Evolutionary conservation across 2,888 invertebrate genomes (phyloP).

Genomic region (Neria commutata): DNA sequence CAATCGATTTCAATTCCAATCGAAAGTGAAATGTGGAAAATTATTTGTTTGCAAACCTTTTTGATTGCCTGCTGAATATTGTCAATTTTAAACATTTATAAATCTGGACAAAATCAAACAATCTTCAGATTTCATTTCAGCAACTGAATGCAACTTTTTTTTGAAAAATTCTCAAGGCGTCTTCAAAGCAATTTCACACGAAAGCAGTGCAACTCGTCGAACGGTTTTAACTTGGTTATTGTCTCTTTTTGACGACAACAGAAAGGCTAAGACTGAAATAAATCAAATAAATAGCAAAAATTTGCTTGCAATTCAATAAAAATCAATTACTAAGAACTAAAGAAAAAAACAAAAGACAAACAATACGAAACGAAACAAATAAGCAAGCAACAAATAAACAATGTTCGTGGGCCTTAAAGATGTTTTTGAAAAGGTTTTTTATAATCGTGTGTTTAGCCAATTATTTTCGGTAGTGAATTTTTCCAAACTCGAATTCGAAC

Average conservation of each 20-base stretch:
- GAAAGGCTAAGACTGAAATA: constrained; percentile 6
- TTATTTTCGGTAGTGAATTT: not conserved
- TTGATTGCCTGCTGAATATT: too few relatives aligned
- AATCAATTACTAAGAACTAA: not conserved
- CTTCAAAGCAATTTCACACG: not conserved
- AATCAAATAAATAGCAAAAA: not conserved
- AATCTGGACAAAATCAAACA: not conserved
- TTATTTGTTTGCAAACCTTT: too few relatives aligned
- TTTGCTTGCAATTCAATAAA: not conserved
- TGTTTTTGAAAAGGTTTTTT: not conserved
- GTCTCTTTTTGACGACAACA: not conserved
- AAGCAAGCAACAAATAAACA: not conserved
- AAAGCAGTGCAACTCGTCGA: not conserved
- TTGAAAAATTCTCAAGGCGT: not conserved
- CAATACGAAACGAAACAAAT: not conserved
- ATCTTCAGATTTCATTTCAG: not conserved
- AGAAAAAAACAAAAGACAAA: not conserved
- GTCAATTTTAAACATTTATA: not conserved
- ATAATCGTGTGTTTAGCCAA: not conserved
- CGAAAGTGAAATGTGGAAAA: too few relatives aligned
- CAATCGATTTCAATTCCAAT: too few relatives aligned
- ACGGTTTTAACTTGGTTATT: not conserved
- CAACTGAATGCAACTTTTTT: not conserved
- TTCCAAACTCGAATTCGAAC: too few relatives aligned
- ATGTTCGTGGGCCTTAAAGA: not conserved